A percentile compares a stretch with the other conserved stretches of the same genome.
phyloP scores from a whole-genome alignment of 1,140 invertebrate genomes.

The Drosophila pseudoobscura region DNA sequence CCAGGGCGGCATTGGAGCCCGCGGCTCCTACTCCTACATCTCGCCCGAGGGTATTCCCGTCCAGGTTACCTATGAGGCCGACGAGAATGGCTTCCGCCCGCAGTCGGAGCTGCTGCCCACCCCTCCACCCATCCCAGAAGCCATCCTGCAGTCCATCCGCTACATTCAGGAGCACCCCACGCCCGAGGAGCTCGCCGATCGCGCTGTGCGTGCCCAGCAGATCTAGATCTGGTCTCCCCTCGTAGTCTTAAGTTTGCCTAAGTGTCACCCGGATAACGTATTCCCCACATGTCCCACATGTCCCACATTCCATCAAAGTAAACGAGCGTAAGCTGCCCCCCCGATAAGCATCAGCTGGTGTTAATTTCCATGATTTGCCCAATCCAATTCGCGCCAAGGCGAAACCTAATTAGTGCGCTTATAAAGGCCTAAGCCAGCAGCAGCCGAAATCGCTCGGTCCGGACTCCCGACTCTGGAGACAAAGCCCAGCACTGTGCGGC shows the following conservation, averaged over 20 bases:
- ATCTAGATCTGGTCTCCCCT: constrained; percentile 28
- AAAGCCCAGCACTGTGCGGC: constrained; percentile 30
- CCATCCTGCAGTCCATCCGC: constrained; percentile 46
- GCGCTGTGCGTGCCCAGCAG: constrained; percentile 59
- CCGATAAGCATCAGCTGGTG: constrained; percentile 20
- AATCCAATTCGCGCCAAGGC: constrained; percentile 36
- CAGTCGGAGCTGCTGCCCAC: constrained; percentile 85
- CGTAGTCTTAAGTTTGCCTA: constrained; percentile 35
- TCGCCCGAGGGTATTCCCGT: constrained; percentile 83
- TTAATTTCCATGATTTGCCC: constrained; percentile 62
- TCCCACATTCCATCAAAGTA: constrained; percentile 35
- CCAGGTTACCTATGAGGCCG: constrained; percentile 84
- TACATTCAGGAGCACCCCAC: constrained; percentile 65
- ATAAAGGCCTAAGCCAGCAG: constrained; percentile 17
- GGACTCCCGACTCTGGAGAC: constrained; percentile 3
- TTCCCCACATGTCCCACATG: constrained; percentile 18
- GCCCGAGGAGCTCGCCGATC: constrained; percentile 68
- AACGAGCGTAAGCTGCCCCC: constrained; percentile 11
- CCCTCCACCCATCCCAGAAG: constrained; percentile 85
- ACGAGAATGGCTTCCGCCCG: constrained; percentile 85
- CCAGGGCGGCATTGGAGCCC: constrained; percentile 40
- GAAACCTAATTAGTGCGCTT: constrained; percentile 58
- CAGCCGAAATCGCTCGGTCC: background rate
- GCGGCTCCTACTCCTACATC: constrained; percentile 35
- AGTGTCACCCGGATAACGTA: constrained; percentile 21